Evolutionary conservation across 2,888 invertebrate genomes (phyloP).

Genomic region (Gisinianus flammeolus): DNA sequence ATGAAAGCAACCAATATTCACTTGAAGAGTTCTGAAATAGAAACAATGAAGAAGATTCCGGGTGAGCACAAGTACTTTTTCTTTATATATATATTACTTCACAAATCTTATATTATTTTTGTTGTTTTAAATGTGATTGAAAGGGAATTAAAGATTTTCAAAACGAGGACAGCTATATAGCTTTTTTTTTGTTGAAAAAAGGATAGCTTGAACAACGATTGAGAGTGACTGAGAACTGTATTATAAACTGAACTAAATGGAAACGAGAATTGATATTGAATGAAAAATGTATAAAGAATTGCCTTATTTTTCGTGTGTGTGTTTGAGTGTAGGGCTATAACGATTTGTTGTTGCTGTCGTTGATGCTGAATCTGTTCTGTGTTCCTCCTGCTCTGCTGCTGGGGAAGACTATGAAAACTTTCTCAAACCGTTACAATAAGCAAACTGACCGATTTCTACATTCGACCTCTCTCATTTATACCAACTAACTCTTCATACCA

Average conservation of each 20-base stretch:
- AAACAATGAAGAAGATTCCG: constrained; percentile 1
- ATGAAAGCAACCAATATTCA: neutral
- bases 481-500: constrained; percentile 8
- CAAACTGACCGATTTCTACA: constrained; percentile 51
- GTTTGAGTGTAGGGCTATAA: neutral
- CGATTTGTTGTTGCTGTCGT: neutral
- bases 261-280: neutral
- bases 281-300: constrained; percentile 21
- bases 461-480: constrained; percentile 45
- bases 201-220: neutral
- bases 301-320: constrained; percentile 23
- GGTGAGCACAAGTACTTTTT: neutral
- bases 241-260: neutral
- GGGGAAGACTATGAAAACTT: constrained; percentile 38
- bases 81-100: neutral
- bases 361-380: neutral
- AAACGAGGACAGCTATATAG: no score
- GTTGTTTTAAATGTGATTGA: no score
- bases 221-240: neutral
- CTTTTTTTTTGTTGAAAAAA: no score
- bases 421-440: constrained; percentile 46
- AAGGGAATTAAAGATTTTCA: no score
- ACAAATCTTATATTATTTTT: neutral
- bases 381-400: constrained; percentile 10
- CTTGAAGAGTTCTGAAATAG: neutral